phyloP scores from a whole-genome alignment of 1,140 invertebrate genomes.

The Zaprionus camerounensis region DNA sequence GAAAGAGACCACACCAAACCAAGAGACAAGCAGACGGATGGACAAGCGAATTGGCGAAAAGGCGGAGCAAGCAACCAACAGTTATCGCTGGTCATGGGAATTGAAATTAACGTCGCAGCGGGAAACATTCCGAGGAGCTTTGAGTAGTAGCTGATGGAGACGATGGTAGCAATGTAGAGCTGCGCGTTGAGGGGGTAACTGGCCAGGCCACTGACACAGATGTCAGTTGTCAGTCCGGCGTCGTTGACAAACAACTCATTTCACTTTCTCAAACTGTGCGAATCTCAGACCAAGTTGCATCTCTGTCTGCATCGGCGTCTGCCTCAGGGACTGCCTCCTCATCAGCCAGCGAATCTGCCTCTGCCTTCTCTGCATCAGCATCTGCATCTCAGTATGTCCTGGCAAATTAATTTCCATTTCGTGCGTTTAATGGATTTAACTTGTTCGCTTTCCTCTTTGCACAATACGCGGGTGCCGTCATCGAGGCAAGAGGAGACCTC shows the following conservation, averaged over 20 bases:
- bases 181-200: background rate
- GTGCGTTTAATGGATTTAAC: slow-evolving; percentile 73
- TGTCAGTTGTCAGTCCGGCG: slow-evolving; percentile 40
- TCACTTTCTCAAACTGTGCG: slow-evolving; percentile 67
- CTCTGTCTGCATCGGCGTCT: background rate
- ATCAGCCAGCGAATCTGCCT: background rate
- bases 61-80: slow-evolving; percentile 2
- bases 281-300: slow-evolving; percentile 23
- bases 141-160: background rate
- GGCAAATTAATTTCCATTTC: slow-evolving; percentile 74
- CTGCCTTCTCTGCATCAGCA: background rate
- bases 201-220: slow-evolving; percentile 43
- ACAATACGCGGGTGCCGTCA: background rate
- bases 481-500: background rate
- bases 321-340: background rate
- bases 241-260: slow-evolving; percentile 55
- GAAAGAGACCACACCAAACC: background rate
- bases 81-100: slow-evolving; percentile 49
- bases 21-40: slow-evolving; percentile 4
- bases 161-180: background rate
- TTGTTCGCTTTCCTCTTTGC: slow-evolving; percentile 38
- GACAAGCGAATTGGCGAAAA: background rate
- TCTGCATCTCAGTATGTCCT: slow-evolving; percentile 22
- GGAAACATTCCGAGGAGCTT: slow-evolving; percentile 8
- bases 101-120: slow-evolving; percentile 66